A percentile compares a stretch with the other conserved stretches of the same genome.
These are phyloP conservation scores for Crocodylus rhombifer DNA, from an alignment of 2,797 vertebrate species.

Conservation along the genomic window DNA sequence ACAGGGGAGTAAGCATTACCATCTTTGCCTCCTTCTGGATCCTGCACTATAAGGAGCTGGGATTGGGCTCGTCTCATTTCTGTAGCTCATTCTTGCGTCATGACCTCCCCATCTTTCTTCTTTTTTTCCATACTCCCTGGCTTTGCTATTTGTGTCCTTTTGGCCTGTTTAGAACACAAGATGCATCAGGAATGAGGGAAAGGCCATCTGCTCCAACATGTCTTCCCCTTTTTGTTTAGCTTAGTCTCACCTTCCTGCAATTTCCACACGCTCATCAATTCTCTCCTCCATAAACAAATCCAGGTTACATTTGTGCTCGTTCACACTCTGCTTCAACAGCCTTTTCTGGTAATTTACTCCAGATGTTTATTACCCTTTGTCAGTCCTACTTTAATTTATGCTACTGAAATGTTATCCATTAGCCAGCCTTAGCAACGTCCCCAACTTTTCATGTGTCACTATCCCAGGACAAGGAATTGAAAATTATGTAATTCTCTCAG, in stretches of 20 bases:
- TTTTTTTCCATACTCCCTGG: not conserved
- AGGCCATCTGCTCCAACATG: not conserved
- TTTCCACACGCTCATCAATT: constrained; percentile 18
- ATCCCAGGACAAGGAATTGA: constrained; percentile 6
- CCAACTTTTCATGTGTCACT: not conserved
- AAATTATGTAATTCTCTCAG: constrained; percentile 15
- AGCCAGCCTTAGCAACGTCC: not conserved
- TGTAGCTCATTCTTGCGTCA: not conserved
- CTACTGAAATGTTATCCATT: not conserved
- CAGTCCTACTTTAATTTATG: not conserved
- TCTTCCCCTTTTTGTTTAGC: not conserved
- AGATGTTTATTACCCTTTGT: not conserved
- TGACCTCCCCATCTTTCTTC: not conserved
- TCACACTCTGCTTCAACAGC: constrained; percentile 8
- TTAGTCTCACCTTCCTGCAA: constrained; percentile 7
- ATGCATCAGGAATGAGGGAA: not conserved
- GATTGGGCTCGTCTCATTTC: not conserved
- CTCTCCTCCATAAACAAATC: constrained; percentile 25
- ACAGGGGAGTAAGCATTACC: not conserved
- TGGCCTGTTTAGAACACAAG: constrained; percentile 13
- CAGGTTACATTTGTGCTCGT: not conserved
- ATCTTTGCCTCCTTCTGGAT: not conserved
- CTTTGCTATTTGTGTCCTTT: not conserved
- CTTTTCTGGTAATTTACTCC: constrained; percentile 20
- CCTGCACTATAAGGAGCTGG: not conserved